These are phyloP conservation scores for Odobenus rosmarus DNA, from an alignment of 2,113 vertebrate species.

Conservation along the genomic window DNA sequence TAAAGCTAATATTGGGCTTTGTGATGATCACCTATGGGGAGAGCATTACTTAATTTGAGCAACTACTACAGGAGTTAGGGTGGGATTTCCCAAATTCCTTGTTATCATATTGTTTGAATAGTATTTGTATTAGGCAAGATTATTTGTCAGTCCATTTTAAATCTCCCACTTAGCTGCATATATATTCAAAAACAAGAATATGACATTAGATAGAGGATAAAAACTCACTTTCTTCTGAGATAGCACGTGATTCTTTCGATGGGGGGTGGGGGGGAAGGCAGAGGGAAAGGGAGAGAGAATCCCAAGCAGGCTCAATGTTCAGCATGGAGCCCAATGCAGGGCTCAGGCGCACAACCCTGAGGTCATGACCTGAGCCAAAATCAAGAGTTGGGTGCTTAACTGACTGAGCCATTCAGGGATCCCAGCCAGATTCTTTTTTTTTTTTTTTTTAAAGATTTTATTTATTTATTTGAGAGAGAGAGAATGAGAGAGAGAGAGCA, in stretches of 20 bases:
- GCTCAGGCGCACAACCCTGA: neutral
- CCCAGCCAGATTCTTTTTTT: too few species aligned
- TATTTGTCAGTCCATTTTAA: neutral
- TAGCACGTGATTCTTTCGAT: neutral
- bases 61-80: neutral
- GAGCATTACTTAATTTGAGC: neutral
- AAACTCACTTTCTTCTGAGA: constrained; percentile 27
- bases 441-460: too few species aligned
- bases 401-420: neutral
- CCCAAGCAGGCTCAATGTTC: neutral
- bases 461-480: too few species aligned
- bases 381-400: neutral
- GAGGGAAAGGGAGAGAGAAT: neutral
- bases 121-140: neutral
- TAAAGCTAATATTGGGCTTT: neutral
- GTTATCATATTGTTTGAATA: neutral
- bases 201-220: neutral
- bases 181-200: constrained; percentile 21
- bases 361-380: neutral
- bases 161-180: neutral
- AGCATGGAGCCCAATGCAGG: neutral
- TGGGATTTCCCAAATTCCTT: neutral
- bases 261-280: neutral
- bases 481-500: too few species aligned
- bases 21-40: neutral